A percentile compares a stretch with the other conserved stretches of the same genome.
phyloP scores from a whole-genome alignment of 2,113 vertebrate species.

The Sisor rabdophorus region DNA sequence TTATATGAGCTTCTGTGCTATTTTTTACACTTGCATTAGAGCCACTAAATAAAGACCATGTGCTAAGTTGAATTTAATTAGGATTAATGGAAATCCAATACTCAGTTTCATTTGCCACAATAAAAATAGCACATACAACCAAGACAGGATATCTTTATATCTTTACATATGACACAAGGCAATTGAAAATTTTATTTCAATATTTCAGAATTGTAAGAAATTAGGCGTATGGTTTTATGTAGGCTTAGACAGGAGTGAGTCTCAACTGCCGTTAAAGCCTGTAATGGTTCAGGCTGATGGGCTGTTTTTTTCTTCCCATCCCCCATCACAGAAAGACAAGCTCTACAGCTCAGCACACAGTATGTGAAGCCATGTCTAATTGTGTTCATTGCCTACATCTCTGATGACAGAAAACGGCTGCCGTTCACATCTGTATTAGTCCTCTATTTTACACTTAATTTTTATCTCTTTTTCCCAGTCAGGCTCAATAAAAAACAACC shows the following conservation, averaged over 20 bases:
- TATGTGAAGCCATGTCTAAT: slow-evolving; percentile 27
- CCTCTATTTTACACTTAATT: background rate
- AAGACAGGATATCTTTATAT: background rate
- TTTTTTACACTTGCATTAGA: slow-evolving; percentile 24
- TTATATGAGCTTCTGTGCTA: background rate
- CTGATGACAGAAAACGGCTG: slow-evolving; percentile 15
- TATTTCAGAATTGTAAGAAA: background rate
- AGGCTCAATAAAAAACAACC: background rate
- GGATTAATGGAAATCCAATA: slow-evolving; percentile 8
- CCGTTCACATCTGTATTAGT: slow-evolving; percentile 13
- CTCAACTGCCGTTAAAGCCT: slow-evolving; percentile 8
- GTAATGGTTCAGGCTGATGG: slow-evolving; percentile 32
- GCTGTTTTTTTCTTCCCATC: slow-evolving; percentile 29
- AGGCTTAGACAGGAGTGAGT: background rate
- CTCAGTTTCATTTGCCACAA: background rate
- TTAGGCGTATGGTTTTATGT: background rate
- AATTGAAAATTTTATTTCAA: background rate
- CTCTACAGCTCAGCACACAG: slow-evolving; percentile 32
- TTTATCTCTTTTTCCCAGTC: background rate
- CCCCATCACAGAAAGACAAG: slow-evolving; percentile 36
- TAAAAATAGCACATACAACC: slow-evolving; percentile 3
- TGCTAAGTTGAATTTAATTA: slow-evolving; percentile 21
- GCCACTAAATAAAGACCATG: slow-evolving; percentile 30
- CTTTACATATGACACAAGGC: background rate
- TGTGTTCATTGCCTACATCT: slow-evolving; percentile 11